Evolutionary conservation across 92 coral and sea anemone genomes (phyloP), one percentile per base, ranked within the genome.

Genomic region (Plumapathes pennacea): DNA sequence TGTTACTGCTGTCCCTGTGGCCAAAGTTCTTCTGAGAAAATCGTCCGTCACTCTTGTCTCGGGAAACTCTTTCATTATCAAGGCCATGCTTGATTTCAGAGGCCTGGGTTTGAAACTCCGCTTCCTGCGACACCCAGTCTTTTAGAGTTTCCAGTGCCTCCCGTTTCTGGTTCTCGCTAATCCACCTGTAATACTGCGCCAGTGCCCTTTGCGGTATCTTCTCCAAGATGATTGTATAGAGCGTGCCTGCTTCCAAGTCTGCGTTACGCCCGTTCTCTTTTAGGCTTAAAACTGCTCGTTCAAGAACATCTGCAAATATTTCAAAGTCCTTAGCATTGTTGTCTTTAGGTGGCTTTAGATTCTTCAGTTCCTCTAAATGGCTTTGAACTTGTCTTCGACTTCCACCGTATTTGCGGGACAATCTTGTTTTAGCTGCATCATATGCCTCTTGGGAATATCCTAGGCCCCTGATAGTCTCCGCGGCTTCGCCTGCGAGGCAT

Each of bases 191-290:
- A 40, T 76, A 75, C 44, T 70, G 77, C 10, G 74, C 10, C 37
- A 80, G 36, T 50, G 71, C 47, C 22, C 69, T 55, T 46, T 80
- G 73, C 4, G 82, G 95, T 21, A 75, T 54, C 54, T 74, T 80
- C 47, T 80, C 84, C 12, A 66, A 44, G 15, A 79, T 53, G 34
- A 67, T 67, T 30, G 75, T 72, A 37, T 62, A 73, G 60, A 85
- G 43, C 27, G 86, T 72, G 50, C 86, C 90, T 17, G 28, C 62
- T 46, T 78, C 78, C 46, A 78, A 66, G 34, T 77, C 85, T 23
- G 80, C 71, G 5, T 55, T 42, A 22, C 72, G 62, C 15, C 60
- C 54, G 53, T 71, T 77, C 28, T 77, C 77, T 38, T 83, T 69
- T 10, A 58, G 32, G 30, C 62, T 49, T 10, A 77, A 53, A 32